Conservation (phyloP, 2,113 vertebrate genomes). For the Gavia stellata region DNA sequence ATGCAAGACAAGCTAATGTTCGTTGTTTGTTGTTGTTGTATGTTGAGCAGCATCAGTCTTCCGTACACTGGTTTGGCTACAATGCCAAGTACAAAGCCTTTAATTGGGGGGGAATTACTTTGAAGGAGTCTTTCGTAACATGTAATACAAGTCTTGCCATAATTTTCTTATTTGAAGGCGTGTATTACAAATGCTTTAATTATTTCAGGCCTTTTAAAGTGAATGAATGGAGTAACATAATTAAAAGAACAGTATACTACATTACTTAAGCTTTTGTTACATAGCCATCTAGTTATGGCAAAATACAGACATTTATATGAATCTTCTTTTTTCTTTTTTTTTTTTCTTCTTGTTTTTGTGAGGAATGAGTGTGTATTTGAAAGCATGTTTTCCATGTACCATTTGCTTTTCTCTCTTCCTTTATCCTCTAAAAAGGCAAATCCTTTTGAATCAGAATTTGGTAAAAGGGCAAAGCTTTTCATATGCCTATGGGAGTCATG, state of each 20-base stretch:
- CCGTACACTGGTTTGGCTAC: neutral
- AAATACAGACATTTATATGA: neutral
- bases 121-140: neutral
- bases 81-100: neutral
- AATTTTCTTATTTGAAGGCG: constrained; percentile 11
- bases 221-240: neutral
- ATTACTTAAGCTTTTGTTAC: neutral
- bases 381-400: neutral
- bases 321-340: neutral
- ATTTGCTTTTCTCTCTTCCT: neutral
- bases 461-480: neutral
- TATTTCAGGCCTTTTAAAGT: constrained; percentile 10
- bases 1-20: neutral
- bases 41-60: neutral
- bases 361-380: neutral
- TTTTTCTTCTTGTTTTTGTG: neutral
- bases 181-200: constrained; percentile 16
- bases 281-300: neutral
- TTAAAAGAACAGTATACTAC: neutral
- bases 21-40: neutral
- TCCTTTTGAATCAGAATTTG: neutral
- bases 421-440: neutral
- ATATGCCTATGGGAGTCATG: neutral
- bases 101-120: neutral
- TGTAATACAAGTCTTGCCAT: neutral